Percentiles rank a stretch among this genome's conserved stretches.
phyloP scores from a whole-genome alignment of 2,888 invertebrate species.

The Aspidiotus destructor region DNA sequence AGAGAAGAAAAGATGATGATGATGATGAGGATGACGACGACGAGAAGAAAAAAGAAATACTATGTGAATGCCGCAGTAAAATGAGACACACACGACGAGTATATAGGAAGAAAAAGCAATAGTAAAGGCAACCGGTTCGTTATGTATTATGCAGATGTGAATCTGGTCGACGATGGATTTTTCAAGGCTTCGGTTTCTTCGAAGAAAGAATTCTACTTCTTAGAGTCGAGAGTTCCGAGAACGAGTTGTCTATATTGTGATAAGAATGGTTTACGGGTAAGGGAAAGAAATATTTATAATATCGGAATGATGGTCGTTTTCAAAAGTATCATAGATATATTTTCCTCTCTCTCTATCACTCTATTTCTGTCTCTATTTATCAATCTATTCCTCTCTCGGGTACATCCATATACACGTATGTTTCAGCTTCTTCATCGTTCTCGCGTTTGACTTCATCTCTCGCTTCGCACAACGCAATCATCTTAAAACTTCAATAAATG shows the following conservation, averaged over 20 bases:
- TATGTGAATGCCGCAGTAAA: constrained; percentile 11
- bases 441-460: too few relatives aligned
- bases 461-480: too few relatives aligned
- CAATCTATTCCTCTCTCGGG: too few relatives aligned
- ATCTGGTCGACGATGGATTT: constrained; percentile 32
- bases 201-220: constrained; percentile 30
- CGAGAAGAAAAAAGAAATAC: neutral
- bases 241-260: constrained; percentile 31
- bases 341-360: too few relatives aligned
- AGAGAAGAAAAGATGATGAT: neutral
- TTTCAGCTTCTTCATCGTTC: too few relatives aligned
- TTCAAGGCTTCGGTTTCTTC: constrained; percentile 33
- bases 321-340: constrained; percentile 13
- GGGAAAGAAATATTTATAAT: constrained; percentile 31
- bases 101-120: constrained; percentile 16
- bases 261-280: constrained; percentile 32
- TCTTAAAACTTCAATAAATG: too few relatives aligned
- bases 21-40: neutral
- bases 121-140: constrained; percentile 31
- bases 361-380: too few relatives aligned
- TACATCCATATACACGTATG: too few relatives aligned
- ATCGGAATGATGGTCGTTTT: constrained; percentile 25
- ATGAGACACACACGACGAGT: constrained; percentile 24
- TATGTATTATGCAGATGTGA: constrained; percentile 32
- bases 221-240: constrained; percentile 31